Conservation (phyloP, 1,140 invertebrate species). For the Melitaea cinxia region DNA sequence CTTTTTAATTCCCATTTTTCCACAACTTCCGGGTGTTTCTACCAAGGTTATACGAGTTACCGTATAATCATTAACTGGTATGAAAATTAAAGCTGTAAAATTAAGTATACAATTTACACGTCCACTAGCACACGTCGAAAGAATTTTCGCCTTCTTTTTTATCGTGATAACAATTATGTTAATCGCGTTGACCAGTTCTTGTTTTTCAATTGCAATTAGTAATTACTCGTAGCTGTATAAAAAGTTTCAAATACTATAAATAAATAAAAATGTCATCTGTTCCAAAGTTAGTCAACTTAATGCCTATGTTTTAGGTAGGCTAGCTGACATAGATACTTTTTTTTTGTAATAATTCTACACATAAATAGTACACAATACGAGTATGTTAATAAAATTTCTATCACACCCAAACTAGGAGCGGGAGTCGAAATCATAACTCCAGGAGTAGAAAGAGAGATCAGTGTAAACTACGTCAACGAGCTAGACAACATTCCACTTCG, state of each 20-base stretch:
- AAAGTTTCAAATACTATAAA: neutral
- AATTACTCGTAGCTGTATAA: neutral
- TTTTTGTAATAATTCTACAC: too few relatives aligned
- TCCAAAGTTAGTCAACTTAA: too few relatives aligned
- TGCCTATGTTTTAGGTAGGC: too few relatives aligned
- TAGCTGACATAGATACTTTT: too few relatives aligned
- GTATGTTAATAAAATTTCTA: too few relatives aligned
- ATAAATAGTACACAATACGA: too few relatives aligned
- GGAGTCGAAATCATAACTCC: neutral
- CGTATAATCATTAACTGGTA: conserved; percentile 10
- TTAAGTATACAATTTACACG: conserved; percentile 26
- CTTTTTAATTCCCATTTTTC: conserved; percentile 13
- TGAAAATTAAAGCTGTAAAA: conserved; percentile 23
- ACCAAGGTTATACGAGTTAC: conserved; percentile 28
- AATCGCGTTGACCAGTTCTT: conserved; percentile 23
- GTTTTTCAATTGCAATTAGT: neutral
- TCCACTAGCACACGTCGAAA: conserved; percentile 13
- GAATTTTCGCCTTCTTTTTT: conserved; percentile 21
- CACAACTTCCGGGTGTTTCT: conserved; percentile 30
- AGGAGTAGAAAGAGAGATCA: too few relatives aligned
- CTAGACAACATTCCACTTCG: neutral
- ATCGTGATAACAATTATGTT: conserved; percentile 21
- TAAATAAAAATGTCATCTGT: neutral
- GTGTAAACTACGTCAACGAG: too few relatives aligned
- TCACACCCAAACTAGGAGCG: too few relatives aligned